Conservation (phyloP, 2,113 vertebrate genomes). For the Aldabrachelys gigantea region DNA sequence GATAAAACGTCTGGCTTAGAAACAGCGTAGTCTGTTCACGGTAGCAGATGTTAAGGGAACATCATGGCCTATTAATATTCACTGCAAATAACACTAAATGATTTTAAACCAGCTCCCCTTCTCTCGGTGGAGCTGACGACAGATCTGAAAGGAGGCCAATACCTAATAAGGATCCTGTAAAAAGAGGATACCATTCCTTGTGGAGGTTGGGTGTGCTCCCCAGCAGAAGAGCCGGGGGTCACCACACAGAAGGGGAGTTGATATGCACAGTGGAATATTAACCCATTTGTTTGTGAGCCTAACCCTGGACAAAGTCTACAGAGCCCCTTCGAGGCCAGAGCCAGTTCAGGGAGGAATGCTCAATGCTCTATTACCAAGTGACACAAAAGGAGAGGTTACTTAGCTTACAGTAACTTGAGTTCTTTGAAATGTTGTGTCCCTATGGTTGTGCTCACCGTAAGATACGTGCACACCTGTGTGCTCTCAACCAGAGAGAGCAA, state of each 20-base stretch:
- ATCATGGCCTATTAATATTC: neutral
- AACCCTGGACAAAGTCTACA: neutral
- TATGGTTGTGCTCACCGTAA: neutral
- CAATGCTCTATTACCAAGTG: neutral
- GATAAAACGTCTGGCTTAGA: neutral
- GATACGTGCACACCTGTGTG: neutral
- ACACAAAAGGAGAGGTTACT: neutral
- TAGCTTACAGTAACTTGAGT: neutral
- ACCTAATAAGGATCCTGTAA: neutral
- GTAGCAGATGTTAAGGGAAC: neutral
- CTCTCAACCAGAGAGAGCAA: no score
- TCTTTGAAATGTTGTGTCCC: neutral
- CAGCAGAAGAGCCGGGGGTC: neutral
- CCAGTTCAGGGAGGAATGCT: neutral
- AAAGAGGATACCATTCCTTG: neutral
- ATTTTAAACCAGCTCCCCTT: neutral
- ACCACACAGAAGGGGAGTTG: neutral
- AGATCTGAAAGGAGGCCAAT: neutral
- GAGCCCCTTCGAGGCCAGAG: neutral
- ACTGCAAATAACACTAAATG: neutral
- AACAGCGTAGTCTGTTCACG: neutral
- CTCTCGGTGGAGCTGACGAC: neutral
- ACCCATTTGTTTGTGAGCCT: neutral
- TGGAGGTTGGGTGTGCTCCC: neutral
- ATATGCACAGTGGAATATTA: neutral